Conservation (phyloP, 2,888 invertebrate genomes). For the Lobophora halterata region DNA sequence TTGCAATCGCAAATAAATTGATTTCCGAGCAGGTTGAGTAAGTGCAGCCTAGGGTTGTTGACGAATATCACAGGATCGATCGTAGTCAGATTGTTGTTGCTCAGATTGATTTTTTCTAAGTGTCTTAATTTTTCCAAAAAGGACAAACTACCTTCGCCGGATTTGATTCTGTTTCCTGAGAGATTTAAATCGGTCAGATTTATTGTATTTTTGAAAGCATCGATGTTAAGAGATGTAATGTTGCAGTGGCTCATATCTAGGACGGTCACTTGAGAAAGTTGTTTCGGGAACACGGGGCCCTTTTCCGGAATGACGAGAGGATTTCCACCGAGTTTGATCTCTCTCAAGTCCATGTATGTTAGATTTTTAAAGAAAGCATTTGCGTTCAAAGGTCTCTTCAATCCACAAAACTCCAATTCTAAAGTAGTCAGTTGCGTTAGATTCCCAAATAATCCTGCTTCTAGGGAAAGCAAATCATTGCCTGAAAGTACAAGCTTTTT, state of each 20-base stretch:
- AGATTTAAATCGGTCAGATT: conserved; percentile 83
- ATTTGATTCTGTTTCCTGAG: conserved; percentile 79
- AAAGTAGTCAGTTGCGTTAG: conserved; percentile 83
- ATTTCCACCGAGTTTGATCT: conserved; percentile 85
- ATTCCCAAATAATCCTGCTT: conserved; percentile 85
- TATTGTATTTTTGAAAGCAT: conserved; percentile 82
- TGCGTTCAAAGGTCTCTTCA: conserved; percentile 82
- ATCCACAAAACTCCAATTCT: conserved; percentile 85
- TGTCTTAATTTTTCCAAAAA: conserved; percentile 79
- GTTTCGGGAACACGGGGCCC: conserved; percentile 83
- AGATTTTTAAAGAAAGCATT: conserved; percentile 84
- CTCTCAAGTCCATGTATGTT: conserved; percentile 83
- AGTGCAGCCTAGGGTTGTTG: conserved; percentile 80
- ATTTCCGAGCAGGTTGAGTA: conserved; percentile 84
- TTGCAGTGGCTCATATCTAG: conserved; percentile 85
- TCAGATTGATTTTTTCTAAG: conserved; percentile 82
- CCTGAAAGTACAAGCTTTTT: conserved; percentile 84
- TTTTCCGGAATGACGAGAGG: conserved; percentile 81
- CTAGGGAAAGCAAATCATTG: conserved; percentile 83
- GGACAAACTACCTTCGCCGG: conserved; percentile 68
- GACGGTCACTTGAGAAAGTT: conserved; percentile 82
- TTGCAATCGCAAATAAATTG: conserved; percentile 86
- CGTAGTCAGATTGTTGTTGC: conserved; percentile 82
- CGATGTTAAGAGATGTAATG: conserved; percentile 78
- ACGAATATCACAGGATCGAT: conserved; percentile 79